Evolutionary conservation across 1,140 invertebrate genomes (phyloP).

Genomic region (Delia radicum): DNA sequence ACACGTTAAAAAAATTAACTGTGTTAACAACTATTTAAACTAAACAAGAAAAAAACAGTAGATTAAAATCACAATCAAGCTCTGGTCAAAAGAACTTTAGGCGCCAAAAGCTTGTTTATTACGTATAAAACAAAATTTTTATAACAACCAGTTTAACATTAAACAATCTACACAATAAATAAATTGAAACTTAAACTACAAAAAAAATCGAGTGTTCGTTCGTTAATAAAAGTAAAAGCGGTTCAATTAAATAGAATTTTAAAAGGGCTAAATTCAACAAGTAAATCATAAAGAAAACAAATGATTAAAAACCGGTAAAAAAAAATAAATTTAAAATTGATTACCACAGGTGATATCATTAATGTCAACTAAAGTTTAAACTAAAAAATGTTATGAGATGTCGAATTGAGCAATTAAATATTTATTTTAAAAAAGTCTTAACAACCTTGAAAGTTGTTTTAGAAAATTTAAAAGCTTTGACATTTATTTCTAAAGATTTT

Average conservation of each 20-base stretch:
- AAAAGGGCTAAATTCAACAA: background rate
- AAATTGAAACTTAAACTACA: background rate
- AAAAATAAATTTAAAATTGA: background rate
- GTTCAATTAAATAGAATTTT: background rate
- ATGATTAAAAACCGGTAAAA: background rate
- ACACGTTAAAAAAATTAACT: background rate
- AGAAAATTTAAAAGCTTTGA: too few relatives aligned
- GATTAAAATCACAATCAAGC: background rate
- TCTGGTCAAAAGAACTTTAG: background rate
- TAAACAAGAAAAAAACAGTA: background rate
- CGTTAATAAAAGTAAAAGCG: too few relatives aligned
- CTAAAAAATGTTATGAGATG: background rate
- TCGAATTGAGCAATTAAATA: background rate
- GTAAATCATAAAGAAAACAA: too few relatives aligned
- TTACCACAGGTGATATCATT: background rate
- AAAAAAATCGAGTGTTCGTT: too few relatives aligned
- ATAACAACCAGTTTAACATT: background rate
- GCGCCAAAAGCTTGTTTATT: background rate
- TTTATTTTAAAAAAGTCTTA: background rate
- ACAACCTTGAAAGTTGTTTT: too few relatives aligned
- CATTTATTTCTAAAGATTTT: too few relatives aligned
- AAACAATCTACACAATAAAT: too few relatives aligned
- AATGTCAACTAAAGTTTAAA: too few relatives aligned
- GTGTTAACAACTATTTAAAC: background rate
- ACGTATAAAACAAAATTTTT: background rate